Conservation (phyloP, 2,797 vertebrate genomes). For the Ctenopoma multispine region DNA sequence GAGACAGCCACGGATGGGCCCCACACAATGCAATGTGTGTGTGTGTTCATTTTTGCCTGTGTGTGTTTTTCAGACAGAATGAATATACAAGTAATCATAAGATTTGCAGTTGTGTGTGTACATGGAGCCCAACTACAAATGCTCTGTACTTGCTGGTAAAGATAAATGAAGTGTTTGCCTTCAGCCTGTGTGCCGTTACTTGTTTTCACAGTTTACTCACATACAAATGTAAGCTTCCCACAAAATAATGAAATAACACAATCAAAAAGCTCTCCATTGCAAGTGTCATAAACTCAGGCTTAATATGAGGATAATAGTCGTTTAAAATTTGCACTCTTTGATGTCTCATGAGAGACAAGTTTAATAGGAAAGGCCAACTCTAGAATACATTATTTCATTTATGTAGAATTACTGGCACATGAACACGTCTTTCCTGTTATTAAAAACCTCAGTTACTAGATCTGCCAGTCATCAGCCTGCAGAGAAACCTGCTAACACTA, state of each 20-base stretch:
- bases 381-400: constrained; percentile 59
- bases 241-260: constrained; percentile 61
- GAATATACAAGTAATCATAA: constrained; percentile 21
- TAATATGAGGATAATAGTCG: constrained; percentile 64
- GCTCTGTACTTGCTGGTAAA: constrained; percentile 34
- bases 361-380: constrained; percentile 60
- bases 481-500: constrained; percentile 16
- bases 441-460: constrained; percentile 21
- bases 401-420: constrained; percentile 30
- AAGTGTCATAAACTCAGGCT: constrained; percentile 58
- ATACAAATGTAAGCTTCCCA: constrained; percentile 46
- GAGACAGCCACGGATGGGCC: constrained; percentile 17
- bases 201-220: constrained; percentile 43
- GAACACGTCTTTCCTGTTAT: constrained; percentile 41
- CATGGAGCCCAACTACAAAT: constrained; percentile 47
- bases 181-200: constrained; percentile 16
- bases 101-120: constrained; percentile 20
- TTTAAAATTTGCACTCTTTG: constrained; percentile 68
- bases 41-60: constrained; percentile 19
- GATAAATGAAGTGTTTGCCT: constrained; percentile 53
- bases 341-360: constrained; percentile 58
- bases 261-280: constrained; percentile 64
- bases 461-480: constrained; percentile 32
- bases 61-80: constrained; percentile 19
- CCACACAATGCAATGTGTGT: constrained; percentile 11